phyloP scores from a whole-genome alignment of 2,113 vertebrate species.

The Edolisoma coerulescens region DNA sequence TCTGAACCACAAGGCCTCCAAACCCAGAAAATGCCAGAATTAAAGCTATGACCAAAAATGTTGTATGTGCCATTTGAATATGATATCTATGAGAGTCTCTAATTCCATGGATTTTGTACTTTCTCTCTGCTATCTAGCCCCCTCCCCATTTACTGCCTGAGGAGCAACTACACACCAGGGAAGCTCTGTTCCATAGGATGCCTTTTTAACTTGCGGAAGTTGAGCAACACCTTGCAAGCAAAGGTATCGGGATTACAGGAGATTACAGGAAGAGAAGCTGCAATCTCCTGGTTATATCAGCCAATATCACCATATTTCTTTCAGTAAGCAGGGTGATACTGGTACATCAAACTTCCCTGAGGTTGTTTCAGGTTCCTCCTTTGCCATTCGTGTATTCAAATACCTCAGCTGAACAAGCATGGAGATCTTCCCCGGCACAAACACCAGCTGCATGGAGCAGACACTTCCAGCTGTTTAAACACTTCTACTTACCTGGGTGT shows the following conservation, averaged over 20 bases:
- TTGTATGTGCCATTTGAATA: accelerated
- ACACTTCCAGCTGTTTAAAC: background rate
- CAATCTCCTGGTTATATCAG: background rate
- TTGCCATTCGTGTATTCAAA: background rate
- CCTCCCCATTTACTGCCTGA: background rate
- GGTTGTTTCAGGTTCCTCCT: background rate
- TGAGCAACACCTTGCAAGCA: accelerated
- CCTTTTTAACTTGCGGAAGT: background rate
- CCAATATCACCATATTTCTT: background rate
- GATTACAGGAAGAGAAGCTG: background rate
- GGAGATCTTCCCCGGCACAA: background rate
- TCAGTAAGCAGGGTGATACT: background rate
- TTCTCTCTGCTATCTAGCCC: background rate
- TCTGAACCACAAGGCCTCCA: background rate
- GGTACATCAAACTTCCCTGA: accelerated
- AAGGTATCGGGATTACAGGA: background rate
- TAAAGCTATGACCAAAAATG: background rate
- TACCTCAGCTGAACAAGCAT: background rate
- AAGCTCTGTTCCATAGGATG: background rate
- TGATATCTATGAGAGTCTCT: accelerated
- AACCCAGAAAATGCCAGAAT: background rate
- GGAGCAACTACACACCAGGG: background rate
- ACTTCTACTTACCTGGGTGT: background rate
- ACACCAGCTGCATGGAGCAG: background rate
- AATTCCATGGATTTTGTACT: background rate